A percentile compares a stretch with the other conserved stretches of the same genome.
Conservation (phyloP, 2,113 vertebrate species). For the Cololabis saira region DNA sequence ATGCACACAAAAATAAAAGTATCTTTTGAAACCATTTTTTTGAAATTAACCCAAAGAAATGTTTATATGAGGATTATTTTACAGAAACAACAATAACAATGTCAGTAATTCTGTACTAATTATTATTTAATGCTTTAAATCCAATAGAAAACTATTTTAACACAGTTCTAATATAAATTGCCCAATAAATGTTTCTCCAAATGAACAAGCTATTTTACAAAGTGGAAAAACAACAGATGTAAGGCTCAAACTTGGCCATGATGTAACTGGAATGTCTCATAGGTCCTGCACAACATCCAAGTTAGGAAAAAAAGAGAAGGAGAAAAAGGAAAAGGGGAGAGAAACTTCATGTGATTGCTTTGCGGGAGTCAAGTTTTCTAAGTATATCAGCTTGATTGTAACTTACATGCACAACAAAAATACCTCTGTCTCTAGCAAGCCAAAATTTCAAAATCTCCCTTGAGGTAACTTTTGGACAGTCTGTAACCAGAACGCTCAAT, state of each 20-base stretch:
- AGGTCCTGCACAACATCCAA: slow-evolving; percentile 33
- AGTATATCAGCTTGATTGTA: slow-evolving; percentile 60
- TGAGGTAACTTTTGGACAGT: slow-evolving; percentile 71
- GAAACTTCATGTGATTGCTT: slow-evolving; percentile 54
- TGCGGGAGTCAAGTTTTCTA: slow-evolving; percentile 58
- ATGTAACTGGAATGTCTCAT: slow-evolving; percentile 22
- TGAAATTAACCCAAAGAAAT: too few relatives aligned
- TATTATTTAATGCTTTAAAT: too few relatives aligned
- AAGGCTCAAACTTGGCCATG: slow-evolving; percentile 27
- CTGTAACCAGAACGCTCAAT: slow-evolving; percentile 64
- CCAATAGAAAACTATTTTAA: too few relatives aligned
- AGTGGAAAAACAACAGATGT: slow-evolving; percentile 31
- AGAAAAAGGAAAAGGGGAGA: too few relatives aligned
- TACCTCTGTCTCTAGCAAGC: slow-evolving; percentile 48
- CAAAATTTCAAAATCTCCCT: slow-evolving; percentile 67
- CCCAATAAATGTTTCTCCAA: slow-evolving; percentile 1
- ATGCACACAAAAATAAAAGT: too few relatives aligned
- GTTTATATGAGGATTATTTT: too few relatives aligned
- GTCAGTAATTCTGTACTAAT: too few relatives aligned
- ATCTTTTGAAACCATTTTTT: too few relatives aligned
- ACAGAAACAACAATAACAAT: too few relatives aligned
- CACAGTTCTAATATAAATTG: not conserved
- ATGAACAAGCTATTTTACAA: slow-evolving; percentile 27
- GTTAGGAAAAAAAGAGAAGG: not conserved
- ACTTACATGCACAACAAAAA: slow-evolving; percentile 69